Evolutionary conservation across 2,888 invertebrate species (phyloP), one percentile per base, ranked within the genome.

Genomic region (Silvanus unidentatus): DNA sequence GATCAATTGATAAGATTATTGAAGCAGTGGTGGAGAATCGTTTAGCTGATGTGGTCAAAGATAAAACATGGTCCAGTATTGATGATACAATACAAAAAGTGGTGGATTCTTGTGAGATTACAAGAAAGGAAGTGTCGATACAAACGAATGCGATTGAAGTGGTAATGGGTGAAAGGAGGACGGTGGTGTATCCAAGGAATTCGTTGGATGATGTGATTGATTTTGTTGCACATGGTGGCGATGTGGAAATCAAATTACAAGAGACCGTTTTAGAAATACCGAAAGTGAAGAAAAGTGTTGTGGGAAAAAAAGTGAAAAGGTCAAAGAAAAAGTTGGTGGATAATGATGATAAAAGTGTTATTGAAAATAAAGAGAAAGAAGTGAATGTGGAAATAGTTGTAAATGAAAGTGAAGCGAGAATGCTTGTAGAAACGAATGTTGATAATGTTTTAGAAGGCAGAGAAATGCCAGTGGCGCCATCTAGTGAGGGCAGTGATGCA

Each of bases 131-230:
- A 22, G 22, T 22, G 3, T 22, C 22, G 4, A 22, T 22, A 22
- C 22, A 22, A 8, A 22, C 22, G 8, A 22, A 22, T 8, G 8
- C 22, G 3, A 22, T 22, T 8, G 22, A 22, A 22, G 22, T 22
- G 22, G 4, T 22, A 22, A 22, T 22, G 22, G 8, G 4, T n/a
- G n/a, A n/a, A 22, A 8, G 22, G 4, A 3, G 8, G 3, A 22
- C 3, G 8, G 22, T 8, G 3, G 22, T 22, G 4, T 12, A 12
- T 32, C 37, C 37, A 6, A 3, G 15, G 5, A 39, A 39, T 11
- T 37, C 35, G 2, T 48, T 61, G 8, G 61, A 61, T 43, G 52
- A 55, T 30, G 55, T 55, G n/a, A 61, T 61, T 32, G 58, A 61
- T 43, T 57, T 49, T 47, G 61, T 61, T 10, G 50, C 54, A n/a